Conservation (phyloP, 2,888 invertebrate genomes). For the Nomada ruficornis region DNA sequence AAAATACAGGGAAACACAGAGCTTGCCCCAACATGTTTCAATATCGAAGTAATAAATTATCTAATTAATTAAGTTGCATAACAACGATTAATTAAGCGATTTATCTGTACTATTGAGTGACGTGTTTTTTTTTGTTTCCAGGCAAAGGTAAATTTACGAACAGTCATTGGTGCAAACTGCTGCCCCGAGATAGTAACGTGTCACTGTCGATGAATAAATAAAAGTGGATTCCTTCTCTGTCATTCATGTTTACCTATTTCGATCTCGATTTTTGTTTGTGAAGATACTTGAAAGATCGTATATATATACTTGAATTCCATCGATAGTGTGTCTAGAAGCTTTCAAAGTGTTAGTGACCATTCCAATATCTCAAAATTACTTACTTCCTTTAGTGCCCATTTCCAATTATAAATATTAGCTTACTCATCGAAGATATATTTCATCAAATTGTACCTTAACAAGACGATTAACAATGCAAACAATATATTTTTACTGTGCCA, state of each 20-base stretch:
- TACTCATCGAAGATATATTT: too few species aligned
- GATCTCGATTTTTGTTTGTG: background rate
- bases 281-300: background rate
- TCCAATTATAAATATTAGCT: too few species aligned
- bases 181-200: background rate
- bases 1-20: too few species aligned
- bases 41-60: background rate
- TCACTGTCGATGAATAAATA: background rate
- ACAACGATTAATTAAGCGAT: conserved; percentile 10
- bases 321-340: too few species aligned
- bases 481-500: too few species aligned
- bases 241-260: background rate
- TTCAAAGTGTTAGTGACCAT: too few species aligned
- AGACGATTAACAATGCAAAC: too few species aligned
- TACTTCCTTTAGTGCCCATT: too few species aligned
- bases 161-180: background rate
- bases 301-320: background rate
- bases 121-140: too few species aligned
- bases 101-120: background rate
- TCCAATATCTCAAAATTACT: too few species aligned
- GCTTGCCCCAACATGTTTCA: background rate
- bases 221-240: background rate
- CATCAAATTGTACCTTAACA: too few species aligned
- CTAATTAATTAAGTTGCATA: background rate
- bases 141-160: background rate